Percentiles rank a stretch among this genome's conserved stretches.
These are phyloP conservation scores for Alloplasta piceator DNA, from an alignment of 2,888 invertebrate genomes.

Conservation along the genomic window DNA sequence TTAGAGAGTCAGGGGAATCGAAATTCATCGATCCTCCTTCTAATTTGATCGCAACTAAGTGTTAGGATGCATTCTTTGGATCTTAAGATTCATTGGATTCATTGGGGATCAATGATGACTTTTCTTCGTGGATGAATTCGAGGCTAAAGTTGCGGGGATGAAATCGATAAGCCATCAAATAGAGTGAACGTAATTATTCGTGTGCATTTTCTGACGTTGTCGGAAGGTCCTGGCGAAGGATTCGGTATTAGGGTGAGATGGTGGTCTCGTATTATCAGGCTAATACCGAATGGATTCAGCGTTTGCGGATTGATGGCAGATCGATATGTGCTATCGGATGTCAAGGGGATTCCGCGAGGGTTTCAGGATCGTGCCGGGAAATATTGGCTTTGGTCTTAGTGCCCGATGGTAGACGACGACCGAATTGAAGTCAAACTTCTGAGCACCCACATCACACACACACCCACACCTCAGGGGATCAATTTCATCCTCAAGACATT, in stretches of 20 bases:
- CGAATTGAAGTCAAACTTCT: slow-evolving; percentile 71
- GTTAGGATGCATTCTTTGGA: too few species aligned
- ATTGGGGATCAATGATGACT: background rate
- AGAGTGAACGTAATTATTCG: slow-evolving; percentile 18
- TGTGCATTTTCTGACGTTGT: slow-evolving; percentile 1
- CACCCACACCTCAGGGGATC: slow-evolving; percentile 71
- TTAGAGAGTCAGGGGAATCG: too few species aligned
- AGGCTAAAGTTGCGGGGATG: slow-evolving; percentile 36
- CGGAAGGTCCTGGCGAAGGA: background rate
- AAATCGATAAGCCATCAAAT: slow-evolving; percentile 44
- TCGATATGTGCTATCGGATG: slow-evolving; percentile 54
- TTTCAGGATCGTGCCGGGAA: slow-evolving; percentile 64
- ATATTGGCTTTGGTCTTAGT: slow-evolving; percentile 70
- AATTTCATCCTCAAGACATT: slow-evolving; percentile 68
- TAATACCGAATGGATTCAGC: slow-evolving; percentile 3
- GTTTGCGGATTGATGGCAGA: slow-evolving; percentile 2
- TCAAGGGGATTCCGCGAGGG: slow-evolving; percentile 51
- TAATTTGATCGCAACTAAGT: too few species aligned
- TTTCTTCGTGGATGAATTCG: slow-evolving; percentile 19
- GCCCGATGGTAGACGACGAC: slow-evolving; percentile 60
- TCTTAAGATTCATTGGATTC: too few species aligned
- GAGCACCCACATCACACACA: slow-evolving; percentile 13
- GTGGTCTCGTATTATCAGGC: background rate
- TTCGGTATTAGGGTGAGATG: background rate
- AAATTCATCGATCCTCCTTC: too few species aligned